phyloP scores from a whole-genome alignment of 2,113 vertebrate species.

The Oncorhynchus keta region DNA sequence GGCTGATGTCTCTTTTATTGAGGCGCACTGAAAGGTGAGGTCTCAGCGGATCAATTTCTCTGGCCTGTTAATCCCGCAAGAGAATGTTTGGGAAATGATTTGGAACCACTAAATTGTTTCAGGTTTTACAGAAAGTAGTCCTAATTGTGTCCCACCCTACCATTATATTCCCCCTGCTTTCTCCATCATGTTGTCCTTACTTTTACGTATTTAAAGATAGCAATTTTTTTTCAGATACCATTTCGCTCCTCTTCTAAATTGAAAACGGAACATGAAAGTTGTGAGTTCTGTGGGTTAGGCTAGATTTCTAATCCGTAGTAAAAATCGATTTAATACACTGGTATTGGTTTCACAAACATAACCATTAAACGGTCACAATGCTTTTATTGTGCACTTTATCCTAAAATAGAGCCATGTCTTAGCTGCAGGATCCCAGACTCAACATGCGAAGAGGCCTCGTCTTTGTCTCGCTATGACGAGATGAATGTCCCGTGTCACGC shows the following conservation, averaged over 20 bases:
- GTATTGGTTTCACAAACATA: slow-evolving; percentile 93
- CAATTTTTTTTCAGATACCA: not conserved
- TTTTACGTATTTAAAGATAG: slow-evolving; percentile 50
- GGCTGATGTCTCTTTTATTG: slow-evolving; percentile 92
- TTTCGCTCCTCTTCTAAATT: not conserved
- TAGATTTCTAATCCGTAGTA: slow-evolving; percentile 80
- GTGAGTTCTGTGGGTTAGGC: slow-evolving; percentile 60
- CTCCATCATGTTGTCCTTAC: slow-evolving; percentile 26
- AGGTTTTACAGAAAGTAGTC: slow-evolving; percentile 65
- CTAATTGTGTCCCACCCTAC: slow-evolving; percentile 65
- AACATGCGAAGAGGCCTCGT: slow-evolving; percentile 71
- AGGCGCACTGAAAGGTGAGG: slow-evolving; percentile 94
- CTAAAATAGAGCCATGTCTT: slow-evolving; percentile 82
- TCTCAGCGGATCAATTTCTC: slow-evolving; percentile 85
- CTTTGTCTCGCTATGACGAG: slow-evolving; percentile 87
- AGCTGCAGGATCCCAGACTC: slow-evolving; percentile 63
- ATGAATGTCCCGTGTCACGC: slow-evolving; percentile 91
- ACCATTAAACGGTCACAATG: slow-evolving; percentile 87
- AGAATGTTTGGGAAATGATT: slow-evolving; percentile 85
- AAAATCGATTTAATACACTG: slow-evolving; percentile 86
- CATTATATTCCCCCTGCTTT: slow-evolving; percentile 32
- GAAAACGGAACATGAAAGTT: slow-evolving; percentile 59
- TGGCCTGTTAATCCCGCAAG: slow-evolving; percentile 82
- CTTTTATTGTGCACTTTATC: slow-evolving; percentile 85
- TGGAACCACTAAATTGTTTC: slow-evolving; percentile 84